These are phyloP conservation scores for Blastomussa wellsi DNA, from an alignment of 92 coral and sea anemone species.

Conservation along the genomic window DNA sequence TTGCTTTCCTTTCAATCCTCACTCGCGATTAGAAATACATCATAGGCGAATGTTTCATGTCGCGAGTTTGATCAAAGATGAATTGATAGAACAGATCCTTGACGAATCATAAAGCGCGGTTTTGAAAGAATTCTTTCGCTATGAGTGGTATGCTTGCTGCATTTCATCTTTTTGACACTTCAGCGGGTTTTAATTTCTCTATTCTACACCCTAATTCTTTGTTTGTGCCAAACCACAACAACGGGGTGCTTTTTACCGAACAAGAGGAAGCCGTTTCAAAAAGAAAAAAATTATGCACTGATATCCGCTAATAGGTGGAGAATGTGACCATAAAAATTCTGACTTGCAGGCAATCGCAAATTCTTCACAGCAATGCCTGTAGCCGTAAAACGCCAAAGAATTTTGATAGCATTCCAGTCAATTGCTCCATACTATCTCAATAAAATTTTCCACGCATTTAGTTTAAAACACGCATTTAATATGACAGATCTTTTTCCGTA, in stretches of 20 bases:
- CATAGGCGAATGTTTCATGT: background rate
- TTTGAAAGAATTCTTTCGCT: constrained; percentile 9
- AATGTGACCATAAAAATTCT: background rate
- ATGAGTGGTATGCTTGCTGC: constrained; percentile 33
- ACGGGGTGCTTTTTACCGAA: background rate
- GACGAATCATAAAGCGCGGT: constrained; percentile 26
- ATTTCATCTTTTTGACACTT: constrained; percentile 43
- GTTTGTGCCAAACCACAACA: constrained; percentile 28
- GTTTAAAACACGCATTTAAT: background rate
- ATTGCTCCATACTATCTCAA: background rate
- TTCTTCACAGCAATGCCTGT: background rate
- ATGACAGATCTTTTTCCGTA: background rate
- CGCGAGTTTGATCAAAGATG: background rate
- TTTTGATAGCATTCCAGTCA: background rate
- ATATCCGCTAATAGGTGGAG: background rate
- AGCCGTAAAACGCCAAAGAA: background rate
- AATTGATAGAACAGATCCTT: background rate
- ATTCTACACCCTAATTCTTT: constrained; percentile 39
- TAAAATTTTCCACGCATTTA: no score
- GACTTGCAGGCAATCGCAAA: background rate
- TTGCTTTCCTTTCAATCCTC: background rate
- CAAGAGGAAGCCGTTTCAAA: background rate
- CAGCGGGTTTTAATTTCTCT: constrained; percentile 32
- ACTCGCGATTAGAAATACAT: background rate
- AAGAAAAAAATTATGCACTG: background rate